phyloP scores from a whole-genome alignment of 2,888 invertebrate genomes.

The Hypolimnas misippus region DNA sequence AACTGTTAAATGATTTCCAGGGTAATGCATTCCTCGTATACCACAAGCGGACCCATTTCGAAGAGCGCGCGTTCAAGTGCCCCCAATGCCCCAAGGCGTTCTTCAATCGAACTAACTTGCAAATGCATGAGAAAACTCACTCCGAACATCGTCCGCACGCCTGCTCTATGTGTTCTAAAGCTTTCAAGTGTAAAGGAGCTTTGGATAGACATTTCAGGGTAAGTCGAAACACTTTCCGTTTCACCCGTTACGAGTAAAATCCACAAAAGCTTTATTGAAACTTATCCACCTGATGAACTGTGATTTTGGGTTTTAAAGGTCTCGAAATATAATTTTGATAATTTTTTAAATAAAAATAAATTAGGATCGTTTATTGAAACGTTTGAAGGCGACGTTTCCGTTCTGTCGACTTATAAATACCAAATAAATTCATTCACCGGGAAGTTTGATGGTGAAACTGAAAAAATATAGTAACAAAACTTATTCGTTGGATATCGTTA shows the following conservation, averaged over 20 bases:
- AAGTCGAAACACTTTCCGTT: conserved; percentile 3
- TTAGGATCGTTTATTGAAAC: no score
- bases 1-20: conserved; percentile 46
- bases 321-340: no score
- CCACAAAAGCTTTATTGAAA: no score
- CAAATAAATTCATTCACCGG: no score
- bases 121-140: conserved; percentile 72
- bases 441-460: no score
- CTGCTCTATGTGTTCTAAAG: conserved; percentile 68
- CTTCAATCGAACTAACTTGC: conserved; percentile 70
- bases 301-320: background rate
- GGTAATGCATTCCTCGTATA: conserved; percentile 71
- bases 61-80: conserved; percentile 65
- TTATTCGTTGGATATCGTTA: no score
- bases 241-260: background rate
- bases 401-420: no score
- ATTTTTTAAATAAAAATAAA: no score
- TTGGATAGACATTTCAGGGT: conserved; percentile 69
- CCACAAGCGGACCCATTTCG: conserved; percentile 72
- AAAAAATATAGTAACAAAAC: no score
- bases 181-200: conserved; percentile 73
- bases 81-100: conserved; percentile 67
- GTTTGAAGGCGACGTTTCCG: no score
- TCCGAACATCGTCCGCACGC: conserved; percentile 67
- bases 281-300: no score